Conservation (phyloP, 2,888 invertebrate genomes). For the Agrotis ipsilon region DNA sequence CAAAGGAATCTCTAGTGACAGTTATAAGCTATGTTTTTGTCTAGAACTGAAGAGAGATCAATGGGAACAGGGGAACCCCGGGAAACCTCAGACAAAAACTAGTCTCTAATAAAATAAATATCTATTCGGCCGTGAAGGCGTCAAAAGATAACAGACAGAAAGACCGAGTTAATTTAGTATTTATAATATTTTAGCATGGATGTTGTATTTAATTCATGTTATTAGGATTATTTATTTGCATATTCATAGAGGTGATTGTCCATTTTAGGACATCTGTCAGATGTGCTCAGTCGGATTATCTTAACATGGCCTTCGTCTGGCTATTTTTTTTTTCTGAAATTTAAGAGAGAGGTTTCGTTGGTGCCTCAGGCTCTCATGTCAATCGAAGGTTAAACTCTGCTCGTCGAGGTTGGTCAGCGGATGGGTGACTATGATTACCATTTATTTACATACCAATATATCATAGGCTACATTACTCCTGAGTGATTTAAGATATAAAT, state of each 20-base stretch:
- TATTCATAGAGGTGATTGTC: slow-evolving; percentile 27
- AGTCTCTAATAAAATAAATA: no score
- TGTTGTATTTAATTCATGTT: slow-evolving; percentile 26
- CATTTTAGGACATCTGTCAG: slow-evolving; percentile 46
- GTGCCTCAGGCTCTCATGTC: not conserved
- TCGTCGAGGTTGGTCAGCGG: not conserved
- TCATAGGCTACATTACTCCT: no score
- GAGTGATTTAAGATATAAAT: no score
- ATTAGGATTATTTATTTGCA: slow-evolving; percentile 51
- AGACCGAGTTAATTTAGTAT: not conserved
- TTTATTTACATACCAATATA: not conserved
- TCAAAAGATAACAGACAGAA: not conserved
- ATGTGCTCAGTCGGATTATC: slow-evolving; percentile 33
- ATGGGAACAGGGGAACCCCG: no score
- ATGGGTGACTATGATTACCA: not conserved
- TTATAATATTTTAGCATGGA: not conserved
- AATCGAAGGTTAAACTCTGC: not conserved
- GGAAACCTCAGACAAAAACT: no score
- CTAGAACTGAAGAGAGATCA: no score
- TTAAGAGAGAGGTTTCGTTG: not conserved
- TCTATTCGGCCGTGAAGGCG: not conserved
- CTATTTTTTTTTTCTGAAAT: not conserved
- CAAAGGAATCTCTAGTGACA: no score
- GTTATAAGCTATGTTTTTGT: no score
- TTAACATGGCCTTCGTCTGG: slow-evolving; percentile 7